Evolutionary conservation across 2,888 invertebrate genomes (phyloP), one percentile per base, ranked within the genome.

Genomic region (Hyalella azteca): DNA sequence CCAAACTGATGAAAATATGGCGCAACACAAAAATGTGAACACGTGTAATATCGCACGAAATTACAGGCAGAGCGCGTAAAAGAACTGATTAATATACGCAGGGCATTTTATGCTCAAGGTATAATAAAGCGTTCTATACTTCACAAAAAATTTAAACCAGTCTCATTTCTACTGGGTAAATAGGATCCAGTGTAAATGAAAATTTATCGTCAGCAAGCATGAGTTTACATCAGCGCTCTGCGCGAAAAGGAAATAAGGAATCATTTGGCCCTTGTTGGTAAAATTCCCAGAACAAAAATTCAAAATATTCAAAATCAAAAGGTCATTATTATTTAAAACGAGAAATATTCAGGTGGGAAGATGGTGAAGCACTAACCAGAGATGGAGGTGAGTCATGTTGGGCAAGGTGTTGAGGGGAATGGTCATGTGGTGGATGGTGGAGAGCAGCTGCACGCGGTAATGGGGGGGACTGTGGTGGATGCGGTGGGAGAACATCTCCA

Each of bases 401-500:
- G 80, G 79, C 75, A 83, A 79, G 89, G 97, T 97, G 1, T 96
- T 95, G 88, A 96, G 96, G 3, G 96, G 95, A 40, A 95, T 95
- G 0, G 95, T 93, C 78, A 97, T 90, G 39, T 95, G 95, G 88
- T 97, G 96, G 81, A 97, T 91, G 88, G 97, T 94, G 3, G 95
- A 95, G 9, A 98, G 89, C 73, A 98, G 89, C 86, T 97, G 97
- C 13, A 97, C 95, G 78, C 97, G 90, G 88, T 97, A 98, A 89
- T 97, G 96, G 0, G 97, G 96, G 86, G 96, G 97, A 85, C 97
- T 96, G 88, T 98, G 97, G 88, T 97, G 97, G 88, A 98, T 93
- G 73, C 98, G 91, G 88, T 97, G 97, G 82, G 95, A 96, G 88
- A 97, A 97, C 97, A 98, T 97, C 88, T 98, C 97, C 86, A 98